Percentiles rank a stretch among this genome's conserved stretches.
Evolutionary conservation across 2,113 vertebrate genomes (phyloP).

Genomic region (Prietella phreatophila): DNA sequence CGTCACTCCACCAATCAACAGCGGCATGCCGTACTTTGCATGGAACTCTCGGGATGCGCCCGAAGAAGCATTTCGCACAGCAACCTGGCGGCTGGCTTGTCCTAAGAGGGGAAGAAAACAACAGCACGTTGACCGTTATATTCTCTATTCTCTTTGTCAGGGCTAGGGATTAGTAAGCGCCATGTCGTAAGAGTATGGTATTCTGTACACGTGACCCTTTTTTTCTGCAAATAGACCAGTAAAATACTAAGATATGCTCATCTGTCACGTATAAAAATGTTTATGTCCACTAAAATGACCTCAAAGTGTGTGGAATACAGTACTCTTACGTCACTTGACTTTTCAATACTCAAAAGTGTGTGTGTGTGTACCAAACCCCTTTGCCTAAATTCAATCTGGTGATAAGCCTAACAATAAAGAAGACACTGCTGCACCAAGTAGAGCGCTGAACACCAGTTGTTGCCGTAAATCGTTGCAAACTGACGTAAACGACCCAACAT

Average conservation of each 20-base stretch:
- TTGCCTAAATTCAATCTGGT: not conserved
- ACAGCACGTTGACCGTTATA: not conserved
- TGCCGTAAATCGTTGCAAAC: not conserved
- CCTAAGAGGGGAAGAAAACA: constrained; percentile 51
- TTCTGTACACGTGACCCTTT: not conserved
- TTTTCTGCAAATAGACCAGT: not conserved
- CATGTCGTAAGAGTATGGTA: not conserved
- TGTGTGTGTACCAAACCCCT: not conserved
- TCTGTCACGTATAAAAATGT: not conserved
- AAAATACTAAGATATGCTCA: not conserved
- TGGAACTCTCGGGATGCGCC: constrained; percentile 60
- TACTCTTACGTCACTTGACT: not conserved
- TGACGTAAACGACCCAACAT: not conserved
- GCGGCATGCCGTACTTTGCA: constrained; percentile 62
- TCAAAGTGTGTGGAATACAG: not conserved
- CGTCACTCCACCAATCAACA: constrained; percentile 58
- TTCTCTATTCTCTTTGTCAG: not conserved
- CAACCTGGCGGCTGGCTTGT: constrained; percentile 61
- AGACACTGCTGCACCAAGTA: not conserved
- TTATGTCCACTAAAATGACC: not conserved
- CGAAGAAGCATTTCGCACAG: constrained; percentile 63
- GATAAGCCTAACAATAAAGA: not conserved
- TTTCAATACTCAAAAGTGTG: not conserved
- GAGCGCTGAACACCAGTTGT: not conserved
- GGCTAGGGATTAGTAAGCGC: not conserved